phyloP scores from a whole-genome alignment of 2,113 vertebrate species.

The Hypocryptadius cinnamomeus region DNA sequence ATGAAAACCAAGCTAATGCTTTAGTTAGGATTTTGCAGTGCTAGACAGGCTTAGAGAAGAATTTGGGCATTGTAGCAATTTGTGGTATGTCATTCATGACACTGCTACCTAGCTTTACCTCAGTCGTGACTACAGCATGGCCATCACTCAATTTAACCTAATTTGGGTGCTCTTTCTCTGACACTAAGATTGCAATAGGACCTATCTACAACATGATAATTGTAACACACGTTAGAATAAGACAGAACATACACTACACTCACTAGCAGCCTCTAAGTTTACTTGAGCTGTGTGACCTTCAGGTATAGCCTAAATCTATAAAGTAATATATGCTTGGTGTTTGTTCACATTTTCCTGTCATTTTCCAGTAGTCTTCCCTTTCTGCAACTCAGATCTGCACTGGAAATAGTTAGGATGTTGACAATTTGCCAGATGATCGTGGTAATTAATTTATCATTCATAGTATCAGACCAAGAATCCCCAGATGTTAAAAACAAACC shows the following conservation, averaged over 20 bases:
- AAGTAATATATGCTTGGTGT: background rate
- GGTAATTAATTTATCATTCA: background rate
- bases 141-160: slow-evolving; percentile 10
- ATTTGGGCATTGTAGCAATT: background rate
- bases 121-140: background rate
- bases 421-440: background rate
- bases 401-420: background rate
- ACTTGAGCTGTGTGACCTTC: slow-evolving; percentile 4
- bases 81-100: background rate
- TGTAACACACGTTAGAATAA: background rate
- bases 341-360: background rate
- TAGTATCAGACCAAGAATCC: background rate
- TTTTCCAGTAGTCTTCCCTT: background rate
- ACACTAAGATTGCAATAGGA: background rate
- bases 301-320: background rate
- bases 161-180: slow-evolving; percentile 18
- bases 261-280: background rate
- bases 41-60: background rate
- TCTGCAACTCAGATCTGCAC: background rate
- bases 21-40: background rate
- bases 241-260: background rate
- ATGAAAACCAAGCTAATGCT: background rate
- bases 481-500: background rate
- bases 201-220: background rate
- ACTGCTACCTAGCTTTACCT: background rate